Percentiles rank a stretch among this genome's conserved stretches.
Evolutionary conservation across 2,797 vertebrate genomes (phyloP).

Genomic region (Meda fulgida): DNA sequence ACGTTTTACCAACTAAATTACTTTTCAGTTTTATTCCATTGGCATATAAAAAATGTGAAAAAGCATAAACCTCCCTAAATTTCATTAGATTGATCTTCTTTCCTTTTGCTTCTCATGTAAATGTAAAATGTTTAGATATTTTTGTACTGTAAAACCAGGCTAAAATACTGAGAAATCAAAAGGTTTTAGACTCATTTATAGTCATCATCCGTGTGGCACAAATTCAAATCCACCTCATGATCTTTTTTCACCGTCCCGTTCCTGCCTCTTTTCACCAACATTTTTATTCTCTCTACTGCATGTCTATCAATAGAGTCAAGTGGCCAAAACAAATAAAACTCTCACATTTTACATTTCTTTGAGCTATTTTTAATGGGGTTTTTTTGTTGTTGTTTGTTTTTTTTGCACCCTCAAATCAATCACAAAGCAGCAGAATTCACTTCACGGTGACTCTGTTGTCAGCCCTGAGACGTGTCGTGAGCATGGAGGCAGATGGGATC

Average conservation of each 20-base stretch:
- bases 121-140: not conserved
- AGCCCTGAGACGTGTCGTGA: not conserved
- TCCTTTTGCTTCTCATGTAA: not conserved
- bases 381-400: not conserved
- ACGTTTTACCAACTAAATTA: not conserved
- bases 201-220: not conserved
- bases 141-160: not conserved
- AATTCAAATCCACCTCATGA: not conserved
- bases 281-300: not conserved
- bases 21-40: not conserved
- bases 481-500: not conserved
- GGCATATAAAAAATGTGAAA: not conserved
- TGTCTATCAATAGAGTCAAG: not conserved
- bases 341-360: not conserved
- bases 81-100: not conserved
- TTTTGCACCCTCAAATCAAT: not conserved
- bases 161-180: not conserved
- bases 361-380: not conserved
- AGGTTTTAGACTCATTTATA: not conserved
- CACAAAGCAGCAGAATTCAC: not conserved
- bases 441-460: not conserved
- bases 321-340: not conserved
- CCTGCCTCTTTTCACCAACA: not conserved
- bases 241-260: not conserved
- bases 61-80: not conserved